These are phyloP conservation scores for Mustela nigripes DNA, from an alignment of 2,113 vertebrate genomes.

Conservation along the genomic window DNA sequence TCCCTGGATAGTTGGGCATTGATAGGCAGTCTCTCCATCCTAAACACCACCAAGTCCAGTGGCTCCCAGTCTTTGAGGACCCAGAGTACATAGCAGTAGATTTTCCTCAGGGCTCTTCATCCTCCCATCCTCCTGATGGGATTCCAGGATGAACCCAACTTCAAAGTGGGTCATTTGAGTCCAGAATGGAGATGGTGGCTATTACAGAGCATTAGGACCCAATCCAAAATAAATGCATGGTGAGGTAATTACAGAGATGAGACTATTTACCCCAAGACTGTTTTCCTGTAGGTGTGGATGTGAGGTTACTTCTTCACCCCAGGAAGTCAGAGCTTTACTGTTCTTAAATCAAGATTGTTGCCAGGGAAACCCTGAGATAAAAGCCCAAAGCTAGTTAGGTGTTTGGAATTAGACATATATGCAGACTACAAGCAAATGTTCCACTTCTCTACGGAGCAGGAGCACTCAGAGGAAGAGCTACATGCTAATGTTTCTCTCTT, in stretches of 20 bases:
- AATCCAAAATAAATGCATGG: constrained; percentile 84
- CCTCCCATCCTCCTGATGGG: neutral
- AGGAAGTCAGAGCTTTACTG: constrained; percentile 23
- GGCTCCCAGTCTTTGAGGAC: neutral
- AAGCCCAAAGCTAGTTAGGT: constrained; percentile 37
- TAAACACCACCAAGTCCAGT: neutral
- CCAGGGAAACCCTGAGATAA: neutral
- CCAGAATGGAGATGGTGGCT: constrained; percentile 85
- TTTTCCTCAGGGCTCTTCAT: neutral
- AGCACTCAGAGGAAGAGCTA: neutral
- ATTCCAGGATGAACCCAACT: constrained; percentile 78
- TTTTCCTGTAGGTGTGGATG: constrained; percentile 54
- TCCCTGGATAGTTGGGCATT: neutral
- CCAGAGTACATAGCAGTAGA: neutral
- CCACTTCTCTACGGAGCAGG: neutral
- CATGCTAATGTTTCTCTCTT: neutral
- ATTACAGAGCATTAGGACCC: constrained; percentile 80
- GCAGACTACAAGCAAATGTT: neutral
- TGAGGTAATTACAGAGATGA: constrained; percentile 82
- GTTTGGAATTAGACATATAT: neutral
- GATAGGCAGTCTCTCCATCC: neutral
- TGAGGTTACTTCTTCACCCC: constrained; percentile 35
- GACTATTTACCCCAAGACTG: constrained; percentile 80
- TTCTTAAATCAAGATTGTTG: constrained; percentile 2
- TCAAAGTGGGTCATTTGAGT: constrained; percentile 84